A percentile compares a stretch with the other conserved stretches of the same genome.
Conservation (phyloP, 2,797 vertebrate species). For the Anolis apletophallus region DNA sequence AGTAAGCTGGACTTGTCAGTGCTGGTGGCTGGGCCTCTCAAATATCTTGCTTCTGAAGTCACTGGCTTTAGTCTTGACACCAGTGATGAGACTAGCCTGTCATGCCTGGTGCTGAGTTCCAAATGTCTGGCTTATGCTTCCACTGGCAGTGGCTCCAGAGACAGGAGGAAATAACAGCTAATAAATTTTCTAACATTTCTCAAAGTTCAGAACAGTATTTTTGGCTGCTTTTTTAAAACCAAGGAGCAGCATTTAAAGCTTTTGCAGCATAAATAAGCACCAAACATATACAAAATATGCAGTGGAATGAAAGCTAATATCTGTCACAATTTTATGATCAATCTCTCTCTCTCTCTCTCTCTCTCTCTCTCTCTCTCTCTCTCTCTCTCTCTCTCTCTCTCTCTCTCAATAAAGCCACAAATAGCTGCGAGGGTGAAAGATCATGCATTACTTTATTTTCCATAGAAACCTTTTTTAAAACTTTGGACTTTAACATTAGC, state of each 20-base stretch:
- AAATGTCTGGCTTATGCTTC: conserved; percentile 70
- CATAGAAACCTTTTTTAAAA: conserved; percentile 8
- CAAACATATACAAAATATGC: conserved; percentile 52
- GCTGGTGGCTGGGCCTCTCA: conserved; percentile 42
- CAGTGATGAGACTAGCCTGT: conserved; percentile 66
- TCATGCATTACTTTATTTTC: conserved; percentile 17
- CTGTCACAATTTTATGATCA: conserved; percentile 40
- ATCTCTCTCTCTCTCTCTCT: neutral
- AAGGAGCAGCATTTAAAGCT: conserved; percentile 67
- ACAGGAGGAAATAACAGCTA: conserved; percentile 69
- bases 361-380: neutral
- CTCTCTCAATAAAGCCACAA: neutral
- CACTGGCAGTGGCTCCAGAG: conserved; percentile 58
- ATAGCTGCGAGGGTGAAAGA: neutral
- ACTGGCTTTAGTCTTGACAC: conserved; percentile 55
- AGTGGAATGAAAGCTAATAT: conserved; percentile 35
- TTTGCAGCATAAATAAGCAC: conserved; percentile 61
- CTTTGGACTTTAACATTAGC: neutral
- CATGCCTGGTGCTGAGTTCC: conserved; percentile 67
- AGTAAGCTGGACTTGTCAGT: conserved; percentile 40
- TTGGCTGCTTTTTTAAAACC: conserved; percentile 44
- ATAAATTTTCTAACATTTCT: conserved; percentile 73
- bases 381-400: neutral
- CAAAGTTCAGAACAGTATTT: conserved; percentile 64
- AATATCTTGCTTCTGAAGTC: conserved; percentile 45